phyloP scores from a whole-genome alignment of 53 echinoderm and acorn worm species.

The Henricia sp. region DNA sequence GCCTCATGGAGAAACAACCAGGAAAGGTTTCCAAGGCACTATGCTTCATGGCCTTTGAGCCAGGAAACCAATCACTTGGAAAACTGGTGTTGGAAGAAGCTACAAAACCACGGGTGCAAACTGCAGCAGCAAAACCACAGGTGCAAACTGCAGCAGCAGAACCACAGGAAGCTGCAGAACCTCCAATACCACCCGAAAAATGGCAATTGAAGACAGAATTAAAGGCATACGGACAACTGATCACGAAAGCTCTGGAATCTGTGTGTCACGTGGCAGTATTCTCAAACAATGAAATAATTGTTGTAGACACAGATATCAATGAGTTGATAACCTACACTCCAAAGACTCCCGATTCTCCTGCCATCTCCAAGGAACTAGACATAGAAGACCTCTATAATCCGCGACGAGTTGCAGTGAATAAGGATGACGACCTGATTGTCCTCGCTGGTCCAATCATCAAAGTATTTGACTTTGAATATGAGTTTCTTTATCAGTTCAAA shows the following conservation, averaged over 20 bases:
- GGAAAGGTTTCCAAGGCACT: too few relatives aligned
- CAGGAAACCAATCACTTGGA: neutral
- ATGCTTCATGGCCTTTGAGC: neutral
- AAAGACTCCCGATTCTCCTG: neutral
- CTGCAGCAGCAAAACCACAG: neutral
- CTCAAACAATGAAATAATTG: neutral
- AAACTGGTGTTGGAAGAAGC: neutral
- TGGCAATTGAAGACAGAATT: neutral
- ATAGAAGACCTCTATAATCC: neutral
- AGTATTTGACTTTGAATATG: neutral
- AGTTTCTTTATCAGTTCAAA: constrained; percentile 4
- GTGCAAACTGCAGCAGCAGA: neutral
- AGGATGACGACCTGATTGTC: constrained; percentile 6
- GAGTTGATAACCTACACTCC: neutral
- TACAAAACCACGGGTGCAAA: too few relatives aligned
- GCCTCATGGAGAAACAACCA: too few relatives aligned
- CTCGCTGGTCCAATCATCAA: neutral
- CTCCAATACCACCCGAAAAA: neutral
- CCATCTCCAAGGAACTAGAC: neutral
- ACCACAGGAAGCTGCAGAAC: too few relatives aligned
- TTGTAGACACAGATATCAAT: neutral
- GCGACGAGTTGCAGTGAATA: neutral
- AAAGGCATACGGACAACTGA: too few relatives aligned
- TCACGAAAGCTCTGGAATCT: neutral
- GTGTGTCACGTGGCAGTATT: neutral